Evolutionary conservation across 2,113 vertebrate genomes (phyloP), one percentile per base, ranked within the genome.

Genomic region (Dasyurus viverrinus): DNA sequence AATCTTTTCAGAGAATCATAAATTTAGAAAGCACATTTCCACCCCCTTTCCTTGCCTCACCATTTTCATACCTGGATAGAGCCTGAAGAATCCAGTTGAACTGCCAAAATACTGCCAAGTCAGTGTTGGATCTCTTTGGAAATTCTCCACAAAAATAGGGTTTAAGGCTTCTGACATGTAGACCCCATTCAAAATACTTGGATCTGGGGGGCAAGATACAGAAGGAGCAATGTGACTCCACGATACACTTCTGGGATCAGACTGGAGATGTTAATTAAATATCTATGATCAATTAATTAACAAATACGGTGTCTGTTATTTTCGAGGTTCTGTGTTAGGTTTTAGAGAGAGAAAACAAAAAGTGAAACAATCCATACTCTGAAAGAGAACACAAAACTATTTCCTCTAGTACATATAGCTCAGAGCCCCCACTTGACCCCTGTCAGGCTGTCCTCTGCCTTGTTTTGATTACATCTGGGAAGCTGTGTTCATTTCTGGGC

Each of bases 31-130:
- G 25, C 89, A 50, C 47, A 42, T 84, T 84, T 84, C 36, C 19
- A 84, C n/a, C 0, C n/a, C 68, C n/a, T 42, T 36, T 50, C 89
- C 26, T 48, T 23, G 25, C 8, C 54, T 53, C 27, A 10, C 19
- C n/a, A 0, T 1, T 14, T 2, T 53, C 53, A 94, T 98, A 99
- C 99, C 99, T 96, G 99, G 99, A 92, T 99, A 99, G n/a, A 99
- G 99, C 94, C 99, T 99, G 98, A 99, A 99, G 98, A 99, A 99
- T 57, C 99, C 99, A 0, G 99, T 98, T n/a, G 99, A 98, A 42
- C 99, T 99, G 97, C 99, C 99, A 55, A 99, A 99, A 97, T 99
- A 99, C 94, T 99, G 99, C 99, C 99, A 99, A 52, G 99, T 99
- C 94, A 99, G 98, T 0, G 99, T 99, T 0, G 99, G 99, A 95